A percentile compares a stretch with the other conserved stretches of the same genome.
Conservation (phyloP, 2,888 invertebrate genomes). For the Bhutanitis thaidina region DNA sequence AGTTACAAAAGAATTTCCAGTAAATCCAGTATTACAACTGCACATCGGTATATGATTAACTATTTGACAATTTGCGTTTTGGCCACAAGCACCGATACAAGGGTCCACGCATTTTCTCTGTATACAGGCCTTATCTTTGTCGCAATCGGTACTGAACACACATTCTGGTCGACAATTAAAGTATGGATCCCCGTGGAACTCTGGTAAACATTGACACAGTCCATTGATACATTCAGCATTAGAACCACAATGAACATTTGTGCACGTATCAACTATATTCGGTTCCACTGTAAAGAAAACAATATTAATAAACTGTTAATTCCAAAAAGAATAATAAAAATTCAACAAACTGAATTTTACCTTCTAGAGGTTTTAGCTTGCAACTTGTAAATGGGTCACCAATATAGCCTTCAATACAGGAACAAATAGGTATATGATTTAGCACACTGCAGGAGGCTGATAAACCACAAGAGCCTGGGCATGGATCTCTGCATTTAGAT, state of each 20-base stretch:
- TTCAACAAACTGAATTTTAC: conserved; percentile 46
- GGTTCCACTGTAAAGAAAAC: conserved; percentile 47
- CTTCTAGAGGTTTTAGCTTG: conserved; percentile 71
- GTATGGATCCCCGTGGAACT: conserved; percentile 88
- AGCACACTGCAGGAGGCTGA: conserved; percentile 82
- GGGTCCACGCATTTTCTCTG: conserved; percentile 88
- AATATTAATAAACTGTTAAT: neutral
- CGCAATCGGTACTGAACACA: conserved; percentile 86
- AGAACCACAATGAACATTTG: conserved; percentile 84
- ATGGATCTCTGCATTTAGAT: conserved; percentile 87
- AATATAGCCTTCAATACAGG: conserved; percentile 84
- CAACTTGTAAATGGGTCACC: conserved; percentile 87
- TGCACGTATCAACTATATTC: conserved; percentile 80
- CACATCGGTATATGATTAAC: conserved; percentile 85
- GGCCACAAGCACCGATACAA: conserved; percentile 85
- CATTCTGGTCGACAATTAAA: conserved; percentile 89
- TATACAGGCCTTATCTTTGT: conserved; percentile 84
- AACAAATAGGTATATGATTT: conserved; percentile 88
- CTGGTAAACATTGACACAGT: conserved; percentile 85
- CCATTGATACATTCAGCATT: conserved; percentile 84
- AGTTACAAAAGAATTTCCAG: conserved; percentile 77
- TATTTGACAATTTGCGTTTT: conserved; percentile 79
- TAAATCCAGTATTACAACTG: conserved; percentile 82
- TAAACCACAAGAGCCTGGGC: conserved; percentile 87
- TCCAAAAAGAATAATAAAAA: too few species aligned